These are phyloP conservation scores for Euclidia mi DNA, from an alignment of 2,888 invertebrate genomes.

Conservation along the genomic window DNA sequence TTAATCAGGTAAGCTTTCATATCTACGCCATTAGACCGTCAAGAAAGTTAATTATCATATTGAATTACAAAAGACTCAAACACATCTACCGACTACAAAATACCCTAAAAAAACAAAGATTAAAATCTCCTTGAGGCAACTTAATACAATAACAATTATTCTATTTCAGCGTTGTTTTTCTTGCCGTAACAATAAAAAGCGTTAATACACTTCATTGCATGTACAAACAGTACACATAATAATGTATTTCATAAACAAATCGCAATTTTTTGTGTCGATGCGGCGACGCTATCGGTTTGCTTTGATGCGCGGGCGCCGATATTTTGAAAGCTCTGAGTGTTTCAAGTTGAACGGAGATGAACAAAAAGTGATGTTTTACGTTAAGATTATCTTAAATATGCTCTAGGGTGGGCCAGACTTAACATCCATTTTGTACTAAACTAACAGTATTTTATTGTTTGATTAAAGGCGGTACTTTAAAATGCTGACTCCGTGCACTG, in stretches of 20 bases:
- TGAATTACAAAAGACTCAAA: constrained; percentile 5
- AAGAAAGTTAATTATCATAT: constrained; percentile 7
- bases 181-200: constrained; percentile 7
- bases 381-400: constrained; percentile 32
- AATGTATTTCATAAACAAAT: constrained; percentile 46
- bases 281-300: constrained; percentile 22
- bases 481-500: not conserved
- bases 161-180: not conserved
- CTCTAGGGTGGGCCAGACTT: constrained; percentile 65
- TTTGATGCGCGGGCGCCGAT: constrained; percentile 40
- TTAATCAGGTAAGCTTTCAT: too few relatives aligned
- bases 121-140: not conserved
- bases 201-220: constrained; percentile 43
- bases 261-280: constrained; percentile 42
- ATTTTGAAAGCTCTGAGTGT: constrained; percentile 45
- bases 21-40: too few relatives aligned
- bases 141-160: not conserved
- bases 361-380: constrained; percentile 47
- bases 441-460: constrained; percentile 58
- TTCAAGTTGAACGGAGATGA: constrained; percentile 44
- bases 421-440: constrained; percentile 30
- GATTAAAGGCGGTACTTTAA: constrained; percentile 28
- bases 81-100: not conserved
- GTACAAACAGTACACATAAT: constrained; percentile 43
- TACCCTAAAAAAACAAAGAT: not conserved